Evolutionary conservation across 1,140 invertebrate species (phyloP), one percentile per base, ranked within the genome.

Genomic region (Drosophila malerkotliana): DNA sequence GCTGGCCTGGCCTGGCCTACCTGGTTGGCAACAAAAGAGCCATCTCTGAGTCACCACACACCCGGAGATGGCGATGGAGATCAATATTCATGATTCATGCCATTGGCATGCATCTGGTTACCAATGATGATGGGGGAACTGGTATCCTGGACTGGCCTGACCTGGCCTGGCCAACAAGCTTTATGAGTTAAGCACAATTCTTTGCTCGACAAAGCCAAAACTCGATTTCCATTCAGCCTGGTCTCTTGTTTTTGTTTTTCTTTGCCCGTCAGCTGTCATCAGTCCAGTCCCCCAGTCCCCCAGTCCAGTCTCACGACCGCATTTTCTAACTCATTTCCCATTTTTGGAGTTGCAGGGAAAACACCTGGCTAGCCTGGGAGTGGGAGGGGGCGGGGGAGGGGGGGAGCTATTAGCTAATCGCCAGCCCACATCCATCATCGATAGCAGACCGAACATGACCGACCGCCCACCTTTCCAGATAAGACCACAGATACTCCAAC

Each of bases 61-160:
- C 52, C 56, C 32, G 32, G 63, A 57, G 48, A 57, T 32, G 7
- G 18, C 18, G 64, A 69, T 63, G 34, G 69, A 73, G 51, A 55
- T 73, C 69, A 73, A 73, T 73, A 73, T 73, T 73, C 79, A 79
- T 82, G 79, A 82, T 79, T 82, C 79, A 82, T 83, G 69, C 47
- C 58, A 83, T 60, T 78, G 79, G 79, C 62, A 81, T 83, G 79
- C 67, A 71, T 71, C 66, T 71, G 67, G 63, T 57, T 57, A 57
- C 63, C 64, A 69, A 71, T 69, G 64, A 54, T 18, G 18, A 18
- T 18, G 66, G 18, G 4, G 14, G 39, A 14, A 6, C n/a, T 14
- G 45, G 47, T 14, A 37, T 12, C 9, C 34, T 37, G 34, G 2
- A 1, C 18, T 1, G 18, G 18, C 18, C 18, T 37, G 34, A 6